A percentile compares a stretch with the other conserved stretches of the same genome.
Conservation (phyloP, 1,140 invertebrate genomes). For the Phenacoccus solenopsis region DNA sequence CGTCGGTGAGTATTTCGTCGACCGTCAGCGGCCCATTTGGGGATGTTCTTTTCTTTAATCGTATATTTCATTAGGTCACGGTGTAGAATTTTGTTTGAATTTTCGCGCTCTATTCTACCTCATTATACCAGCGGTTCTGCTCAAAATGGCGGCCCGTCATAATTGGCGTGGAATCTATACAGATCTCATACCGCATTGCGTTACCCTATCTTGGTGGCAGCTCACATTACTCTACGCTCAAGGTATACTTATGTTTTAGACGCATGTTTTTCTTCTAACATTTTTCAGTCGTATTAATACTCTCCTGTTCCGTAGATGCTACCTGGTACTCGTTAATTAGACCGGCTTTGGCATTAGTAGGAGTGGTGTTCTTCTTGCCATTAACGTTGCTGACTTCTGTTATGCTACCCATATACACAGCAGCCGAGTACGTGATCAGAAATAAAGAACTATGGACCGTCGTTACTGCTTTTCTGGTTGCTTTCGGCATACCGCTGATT, state of each 20-base stretch:
- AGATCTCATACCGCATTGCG: conserved; percentile 66
- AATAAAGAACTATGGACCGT: background rate
- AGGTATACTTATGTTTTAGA: too few species aligned
- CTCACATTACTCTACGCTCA: conserved; percentile 65
- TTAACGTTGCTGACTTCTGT: conserved; percentile 45
- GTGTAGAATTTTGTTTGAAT: conserved; percentile 72
- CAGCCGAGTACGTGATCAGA: background rate
- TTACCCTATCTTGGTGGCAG: conserved; percentile 75
- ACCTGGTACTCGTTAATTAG: conserved; percentile 56
- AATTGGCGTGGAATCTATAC: conserved; percentile 66
- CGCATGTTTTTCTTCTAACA: too few species aligned
- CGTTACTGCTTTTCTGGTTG: background rate
- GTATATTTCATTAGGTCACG: conserved; percentile 37
- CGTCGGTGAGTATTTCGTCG: conserved; percentile 25
- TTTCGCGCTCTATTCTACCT: conserved; percentile 63
- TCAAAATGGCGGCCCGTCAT: conserved; percentile 54
- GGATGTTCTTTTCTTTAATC: background rate
- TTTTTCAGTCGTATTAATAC: too few species aligned
- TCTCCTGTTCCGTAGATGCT: conserved; percentile 22
- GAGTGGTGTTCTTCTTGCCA: conserved; percentile 60
- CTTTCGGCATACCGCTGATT: background rate
- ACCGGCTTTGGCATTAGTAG: conserved; percentile 59
- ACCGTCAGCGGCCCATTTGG: too few species aligned
- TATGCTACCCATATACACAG: background rate
- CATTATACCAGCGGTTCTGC: conserved; percentile 56